Base-by-base conservation (phyloP, 2,797 vertebrate genomes). In the Lacerta bilineata region DNA sequence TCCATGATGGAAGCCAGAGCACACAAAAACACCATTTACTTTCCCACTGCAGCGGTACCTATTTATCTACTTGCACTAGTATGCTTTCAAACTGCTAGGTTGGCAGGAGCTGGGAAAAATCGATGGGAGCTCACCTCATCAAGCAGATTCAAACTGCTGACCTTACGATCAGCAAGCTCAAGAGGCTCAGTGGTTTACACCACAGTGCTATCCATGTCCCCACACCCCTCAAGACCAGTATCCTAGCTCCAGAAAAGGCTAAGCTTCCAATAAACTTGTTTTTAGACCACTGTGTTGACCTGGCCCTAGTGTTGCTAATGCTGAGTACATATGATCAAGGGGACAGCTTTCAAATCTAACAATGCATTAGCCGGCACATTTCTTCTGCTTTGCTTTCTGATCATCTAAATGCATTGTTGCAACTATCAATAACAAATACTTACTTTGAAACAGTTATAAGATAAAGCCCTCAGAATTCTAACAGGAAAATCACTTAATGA, bases 391-490 rank as follows among this genome's bases (percentile, higher is more conserved):
- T 82, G 55, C 25, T 41, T 75, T 82, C 71, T 87, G 41, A 66
- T 82, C 41, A 50, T 20, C 64, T 79, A 69, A 86, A 80, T 25
- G 10, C 20, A 36, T 2, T 74, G 25, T 50, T 72, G 33, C 41
- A 88, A 36, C 23, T 66, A 50, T 68, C 15, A 77, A 29, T 72
- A 88, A 76, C 2, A 55, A 10, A 50, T 50, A 9, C 10, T 75
- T n/a, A 66, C 5, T 82, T 69, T 41, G 75, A 82, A 82, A 81
- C 43, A 89, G 59, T 25, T 25, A 80, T 75, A 86, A 50, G 13
- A 27, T 15, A 46, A 84, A 33, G 8, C 27, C 25, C 9, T 25
- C 29, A 23, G 11, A 10, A 78, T 27, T 41, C 23, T 39, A 66
- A 18, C 15, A 78, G 4, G 7, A 61, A 25, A 18, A 39, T 8